Percentiles rank a stretch among this genome's conserved stretches.
Conservation (phyloP, 2,888 invertebrate genomes). For the Hedya salicella region DNA sequence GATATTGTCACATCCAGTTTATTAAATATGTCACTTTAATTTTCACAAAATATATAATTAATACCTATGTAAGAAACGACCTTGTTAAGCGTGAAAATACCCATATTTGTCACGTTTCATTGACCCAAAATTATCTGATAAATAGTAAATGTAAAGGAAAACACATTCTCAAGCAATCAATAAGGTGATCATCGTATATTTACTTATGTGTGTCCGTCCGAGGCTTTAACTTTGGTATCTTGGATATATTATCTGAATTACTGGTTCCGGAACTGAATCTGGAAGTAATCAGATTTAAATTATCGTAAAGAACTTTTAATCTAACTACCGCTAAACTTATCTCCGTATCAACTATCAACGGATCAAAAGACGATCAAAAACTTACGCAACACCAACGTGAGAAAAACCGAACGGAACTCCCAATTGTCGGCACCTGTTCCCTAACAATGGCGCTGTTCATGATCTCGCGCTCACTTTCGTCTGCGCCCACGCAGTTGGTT, state of each 20-base stretch:
- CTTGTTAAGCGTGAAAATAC: neutral
- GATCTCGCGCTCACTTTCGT: slow-evolving; percentile 69
- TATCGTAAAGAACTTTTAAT: no score
- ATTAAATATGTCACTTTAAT: no score
- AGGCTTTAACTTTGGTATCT: no score
- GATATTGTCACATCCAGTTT: neutral
- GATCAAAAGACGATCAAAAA: slow-evolving; percentile 13
- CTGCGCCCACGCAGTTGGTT: slow-evolving; percentile 66
- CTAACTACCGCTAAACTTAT: no score
- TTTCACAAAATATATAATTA: no score
- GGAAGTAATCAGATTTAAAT: no score
- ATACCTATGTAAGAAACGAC: neutral
- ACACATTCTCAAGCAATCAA: neutral
- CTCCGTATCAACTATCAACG: no score
- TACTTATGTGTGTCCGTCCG: no score
- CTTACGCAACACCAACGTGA: slow-evolving; percentile 51
- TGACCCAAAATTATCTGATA: no score
- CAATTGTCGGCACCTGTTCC: slow-evolving; percentile 70
- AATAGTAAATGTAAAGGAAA: neutral
- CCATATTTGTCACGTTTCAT: neutral
- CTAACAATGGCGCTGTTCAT: slow-evolving; percentile 64
- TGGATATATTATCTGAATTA: no score
- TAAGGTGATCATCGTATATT: no score
- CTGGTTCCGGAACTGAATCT: no score
- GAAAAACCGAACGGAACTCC: slow-evolving; percentile 56